A percentile compares a stretch with the other conserved stretches of the same genome.
Conservation (phyloP, 2,113 vertebrate species). For the Campylomormyrus tamandua region DNA sequence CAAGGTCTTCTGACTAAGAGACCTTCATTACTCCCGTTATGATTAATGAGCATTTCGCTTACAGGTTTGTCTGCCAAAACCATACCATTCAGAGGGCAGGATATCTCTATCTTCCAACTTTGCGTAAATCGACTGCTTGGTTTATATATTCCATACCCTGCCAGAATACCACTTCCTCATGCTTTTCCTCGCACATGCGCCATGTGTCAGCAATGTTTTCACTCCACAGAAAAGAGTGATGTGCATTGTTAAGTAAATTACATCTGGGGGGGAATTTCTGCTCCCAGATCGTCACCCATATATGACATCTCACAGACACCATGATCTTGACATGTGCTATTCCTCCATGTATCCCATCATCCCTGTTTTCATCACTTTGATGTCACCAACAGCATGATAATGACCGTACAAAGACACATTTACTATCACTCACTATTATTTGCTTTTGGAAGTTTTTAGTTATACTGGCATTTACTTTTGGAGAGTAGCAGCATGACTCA, state of each 20-base stretch:
- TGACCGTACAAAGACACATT: not conserved
- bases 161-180: not conserved
- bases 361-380: not conserved
- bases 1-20: not conserved
- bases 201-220: not conserved
- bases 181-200: not conserved
- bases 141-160: not conserved
- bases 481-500: not conserved
- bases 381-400: not conserved
- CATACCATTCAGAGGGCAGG: not conserved
- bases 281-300: not conserved
- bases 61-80: not conserved
- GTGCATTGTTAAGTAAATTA: not conserved
- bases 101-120: not conserved
- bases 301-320: not conserved
- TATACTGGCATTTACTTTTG: not conserved
- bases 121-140: not conserved
- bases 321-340: not conserved
- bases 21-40: not conserved
- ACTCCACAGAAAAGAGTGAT: not conserved
- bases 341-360: not conserved
- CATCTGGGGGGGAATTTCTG: not conserved
- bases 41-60: not conserved
- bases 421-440: not conserved
- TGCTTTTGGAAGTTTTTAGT: not conserved